These are phyloP conservation scores for Xestia ashworthii DNA, from an alignment of 2,888 invertebrate species.

Conservation along the genomic window DNA sequence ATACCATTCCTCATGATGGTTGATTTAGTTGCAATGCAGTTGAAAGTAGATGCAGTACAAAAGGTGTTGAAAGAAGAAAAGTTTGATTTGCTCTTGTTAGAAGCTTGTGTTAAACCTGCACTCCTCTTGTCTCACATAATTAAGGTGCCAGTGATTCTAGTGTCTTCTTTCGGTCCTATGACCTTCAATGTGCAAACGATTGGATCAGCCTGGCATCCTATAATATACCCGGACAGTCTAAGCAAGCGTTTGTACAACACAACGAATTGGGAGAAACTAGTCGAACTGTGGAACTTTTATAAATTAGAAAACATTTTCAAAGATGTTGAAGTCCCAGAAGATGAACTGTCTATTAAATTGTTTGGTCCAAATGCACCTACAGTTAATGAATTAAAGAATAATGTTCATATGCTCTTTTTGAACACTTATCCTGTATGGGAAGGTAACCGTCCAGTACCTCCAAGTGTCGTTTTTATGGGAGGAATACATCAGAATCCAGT, in stretches of 20 bases:
- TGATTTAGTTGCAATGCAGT: constrained; percentile 58
- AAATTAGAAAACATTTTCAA: constrained; percentile 38
- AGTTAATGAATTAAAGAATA: constrained; percentile 65
- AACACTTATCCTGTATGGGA: constrained; percentile 80
- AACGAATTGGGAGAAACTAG: constrained; percentile 71
- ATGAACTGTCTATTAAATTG: constrained; percentile 55
- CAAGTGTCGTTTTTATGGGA: constrained; percentile 70
- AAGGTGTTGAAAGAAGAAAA: constrained; percentile 63
- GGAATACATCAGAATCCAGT: constrained; percentile 64
- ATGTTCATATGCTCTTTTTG: constrained; percentile 79
- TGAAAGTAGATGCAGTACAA: constrained; percentile 61
- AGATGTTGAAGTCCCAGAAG: constrained; percentile 47
- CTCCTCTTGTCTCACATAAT: constrained; percentile 62
- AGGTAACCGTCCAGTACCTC: constrained; percentile 77
- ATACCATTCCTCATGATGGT: constrained; percentile 40
- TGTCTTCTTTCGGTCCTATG: constrained; percentile 71
- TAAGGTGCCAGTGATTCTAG: constrained; percentile 68
- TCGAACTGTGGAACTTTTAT: constrained; percentile 55
- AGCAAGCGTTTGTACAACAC: constrained; percentile 66
- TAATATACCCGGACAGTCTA: constrained; percentile 66
- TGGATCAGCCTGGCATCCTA: constrained; percentile 63
- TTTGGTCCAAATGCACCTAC: constrained; percentile 69
- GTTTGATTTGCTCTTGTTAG: constrained; percentile 72
- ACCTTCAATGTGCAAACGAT: constrained; percentile 55
- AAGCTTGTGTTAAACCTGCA: constrained; percentile 60